Conservation (phyloP, 2,113 vertebrate genomes). For the Callorhinus ursinus region DNA sequence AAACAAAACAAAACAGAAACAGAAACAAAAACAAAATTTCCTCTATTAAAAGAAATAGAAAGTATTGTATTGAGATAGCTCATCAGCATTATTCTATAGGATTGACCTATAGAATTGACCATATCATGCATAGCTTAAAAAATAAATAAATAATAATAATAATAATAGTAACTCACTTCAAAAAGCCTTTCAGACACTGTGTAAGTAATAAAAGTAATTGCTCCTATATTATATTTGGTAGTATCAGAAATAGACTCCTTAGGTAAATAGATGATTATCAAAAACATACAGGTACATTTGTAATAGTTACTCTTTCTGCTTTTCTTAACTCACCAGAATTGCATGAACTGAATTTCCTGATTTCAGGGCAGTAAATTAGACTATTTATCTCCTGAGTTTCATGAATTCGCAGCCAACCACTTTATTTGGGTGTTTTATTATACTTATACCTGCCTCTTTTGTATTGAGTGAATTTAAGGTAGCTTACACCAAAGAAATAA, state of each 20-base stretch:
- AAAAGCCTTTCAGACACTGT: neutral
- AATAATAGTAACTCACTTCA: neutral
- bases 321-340: neutral
- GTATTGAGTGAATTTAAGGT: neutral
- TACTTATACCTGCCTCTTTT: neutral
- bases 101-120: neutral
- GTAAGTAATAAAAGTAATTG: neutral
- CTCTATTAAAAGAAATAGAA: neutral
- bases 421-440: neutral
- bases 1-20: neutral
- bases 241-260: neutral
- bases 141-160: neutral
- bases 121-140: neutral
- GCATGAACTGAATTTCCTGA: neutral
- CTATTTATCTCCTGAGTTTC: neutral
- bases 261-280: neutral
- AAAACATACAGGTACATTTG: neutral
- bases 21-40: neutral
- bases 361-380: neutral
- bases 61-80: neutral
- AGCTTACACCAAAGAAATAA: neutral
- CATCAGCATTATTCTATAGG: neutral
- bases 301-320: neutral
- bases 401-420: neutral
- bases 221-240: neutral